These are phyloP conservation scores for Amblyopsis hoosieri DNA, from an alignment of 2,797 vertebrate genomes.

Conservation along the genomic window DNA sequence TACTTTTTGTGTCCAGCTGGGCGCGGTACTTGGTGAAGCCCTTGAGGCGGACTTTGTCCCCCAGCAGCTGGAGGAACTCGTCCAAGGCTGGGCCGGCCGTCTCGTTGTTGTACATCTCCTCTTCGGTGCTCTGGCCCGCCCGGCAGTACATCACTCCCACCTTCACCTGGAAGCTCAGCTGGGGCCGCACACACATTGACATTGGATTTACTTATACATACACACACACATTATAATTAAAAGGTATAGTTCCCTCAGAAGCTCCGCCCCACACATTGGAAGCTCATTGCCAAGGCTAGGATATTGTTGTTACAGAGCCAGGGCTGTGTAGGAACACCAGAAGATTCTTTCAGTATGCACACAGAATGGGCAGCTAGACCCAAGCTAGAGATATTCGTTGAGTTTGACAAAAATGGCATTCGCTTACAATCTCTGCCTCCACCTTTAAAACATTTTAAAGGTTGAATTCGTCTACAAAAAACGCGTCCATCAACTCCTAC, in stretches of 20 bases:
- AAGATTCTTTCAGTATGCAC: no score
- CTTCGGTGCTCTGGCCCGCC: conserved; percentile 93
- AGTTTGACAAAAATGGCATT: no score
- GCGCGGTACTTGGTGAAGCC: conserved; percentile 96
- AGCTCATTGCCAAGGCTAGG: no score
- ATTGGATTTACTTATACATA: neutral
- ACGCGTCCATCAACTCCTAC: conserved; percentile 58
- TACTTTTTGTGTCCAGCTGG: conserved; percentile 96
- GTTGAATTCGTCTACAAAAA: no score
- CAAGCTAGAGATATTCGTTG: no score
- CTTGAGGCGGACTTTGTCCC: conserved; percentile 93
- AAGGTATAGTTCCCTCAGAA: neutral
- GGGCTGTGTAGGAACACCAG: no score
- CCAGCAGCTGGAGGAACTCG: conserved; percentile 95
- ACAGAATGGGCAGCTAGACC: no score
- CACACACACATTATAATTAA: neutral
- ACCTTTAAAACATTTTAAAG: no score
- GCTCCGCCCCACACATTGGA: no score
- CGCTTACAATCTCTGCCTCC: no score
- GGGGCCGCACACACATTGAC: conserved; percentile 25
- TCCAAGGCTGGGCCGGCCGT: conserved; percentile 90
- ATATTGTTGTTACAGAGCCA: no score
- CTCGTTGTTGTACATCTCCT: conserved; percentile 99
- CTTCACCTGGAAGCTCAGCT: conserved; percentile 97
- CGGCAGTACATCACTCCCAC: conserved; percentile 97